Percentiles rank a stretch among this genome's conserved stretches.
phyloP scores from a whole-genome alignment of 2,797 vertebrate genomes.

The Discoglossus pictus region DNA sequence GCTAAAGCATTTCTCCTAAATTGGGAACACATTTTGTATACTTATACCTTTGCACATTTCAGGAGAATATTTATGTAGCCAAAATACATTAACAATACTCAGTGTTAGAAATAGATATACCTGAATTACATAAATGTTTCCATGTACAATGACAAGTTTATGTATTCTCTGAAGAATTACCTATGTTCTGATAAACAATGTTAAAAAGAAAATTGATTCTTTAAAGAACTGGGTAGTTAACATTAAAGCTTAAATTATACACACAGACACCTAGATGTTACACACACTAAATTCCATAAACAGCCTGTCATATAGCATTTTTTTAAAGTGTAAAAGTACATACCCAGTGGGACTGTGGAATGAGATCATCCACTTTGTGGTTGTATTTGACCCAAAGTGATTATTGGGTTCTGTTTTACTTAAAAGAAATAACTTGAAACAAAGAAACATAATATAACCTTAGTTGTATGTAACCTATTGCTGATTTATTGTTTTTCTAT shows the following conservation, averaged over 20 bases:
- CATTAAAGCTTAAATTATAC: background rate
- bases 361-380: background rate
- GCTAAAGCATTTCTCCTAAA: too few species aligned
- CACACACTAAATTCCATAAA: conserved; percentile 18
- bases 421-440: too few species aligned
- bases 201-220: conserved; percentile 14
- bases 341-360: background rate
- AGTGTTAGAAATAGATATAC: background rate
- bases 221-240: conserved; percentile 7
- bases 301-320: background rate
- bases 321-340: background rate
- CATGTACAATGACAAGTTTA: background rate
- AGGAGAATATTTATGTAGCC: too few species aligned
- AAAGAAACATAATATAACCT: background rate
- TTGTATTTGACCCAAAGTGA: background rate
- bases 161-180: conserved; percentile 4
- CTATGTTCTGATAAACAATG: conserved; percentile 9
- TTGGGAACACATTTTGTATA: too few species aligned
- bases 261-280: background rate
- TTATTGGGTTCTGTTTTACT: too few species aligned
- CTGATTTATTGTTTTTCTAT: background rate
- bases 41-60: too few species aligned
- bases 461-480: conserved; percentile 1
- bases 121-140: background rate
- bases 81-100: too few species aligned